Evolutionary conservation across 2,113 vertebrate species (phyloP), one percentile per base, ranked within the genome.

Genomic region (Sterna hirundo): DNA sequence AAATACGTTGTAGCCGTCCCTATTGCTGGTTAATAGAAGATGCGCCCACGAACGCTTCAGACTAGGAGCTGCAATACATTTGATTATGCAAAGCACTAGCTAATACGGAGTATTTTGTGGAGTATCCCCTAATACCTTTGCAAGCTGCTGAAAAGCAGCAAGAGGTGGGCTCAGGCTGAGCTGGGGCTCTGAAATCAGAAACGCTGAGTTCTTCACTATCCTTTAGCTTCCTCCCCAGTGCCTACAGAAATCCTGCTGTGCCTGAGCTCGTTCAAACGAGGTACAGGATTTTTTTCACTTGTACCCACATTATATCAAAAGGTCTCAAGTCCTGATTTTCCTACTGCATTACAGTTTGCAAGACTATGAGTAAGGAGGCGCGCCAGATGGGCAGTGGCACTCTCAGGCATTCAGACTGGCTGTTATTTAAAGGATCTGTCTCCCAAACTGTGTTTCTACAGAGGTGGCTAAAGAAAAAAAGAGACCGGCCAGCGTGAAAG

Each of bases 341-440:
- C 44, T 7, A 5, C 23, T 27, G 36, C 55, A 2, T 38, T 34
- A 58, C 16, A 30, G 64, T 46, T 65, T 66, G 38, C 20, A 13
- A 3, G 6, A 2, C 15, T 25, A 2, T 34, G 44, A 54, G 13
- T 38, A 18, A 72, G 83, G 65, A 3, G 54, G 20, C 0, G 6
- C 66, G 44, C 36, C 52, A 58, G 82, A 30, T 0, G 17, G 23
- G 42, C 72, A 36, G 44, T 8, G 3, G 2, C 23, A 6, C 52
- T 72, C 69, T 36, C 57, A 25, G 58, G 25, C 83, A 16, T n/a
- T 62, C 79, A 40, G 52, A 30, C 2, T 14, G 29, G 61, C 32
- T 9, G 6, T 34, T 77, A 38, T 52, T 95, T 69, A 74, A 92
- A 90, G 38, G 84, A 13, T 66, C 9, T 64, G 25, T 20, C 13